phyloP scores from a whole-genome alignment of 64 coral and sea anemone species.

The Pocillopora damicornis region DNA sequence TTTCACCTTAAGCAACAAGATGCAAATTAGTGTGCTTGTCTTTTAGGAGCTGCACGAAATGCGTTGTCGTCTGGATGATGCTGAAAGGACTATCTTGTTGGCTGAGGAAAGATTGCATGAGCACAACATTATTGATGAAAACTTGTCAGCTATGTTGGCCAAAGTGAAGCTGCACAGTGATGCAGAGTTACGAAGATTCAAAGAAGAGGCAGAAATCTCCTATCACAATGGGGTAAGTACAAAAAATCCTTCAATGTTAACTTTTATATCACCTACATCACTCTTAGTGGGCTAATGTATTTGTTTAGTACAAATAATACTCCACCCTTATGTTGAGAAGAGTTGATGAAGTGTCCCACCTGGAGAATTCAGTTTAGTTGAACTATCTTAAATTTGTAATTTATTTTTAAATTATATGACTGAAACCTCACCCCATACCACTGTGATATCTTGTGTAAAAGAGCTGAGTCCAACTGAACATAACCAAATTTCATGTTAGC shows the following conservation, averaged over 20 bases:
- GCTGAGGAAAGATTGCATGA: constrained; percentile 93
- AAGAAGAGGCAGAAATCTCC: constrained; percentile 92
- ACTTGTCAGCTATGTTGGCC: constrained; percentile 89
- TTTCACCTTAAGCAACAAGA: background rate
- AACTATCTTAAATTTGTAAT: too few relatives aligned
- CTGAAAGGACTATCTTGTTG: constrained; percentile 71
- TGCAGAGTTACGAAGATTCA: constrained; percentile 81
- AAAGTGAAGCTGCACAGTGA: constrained; percentile 91
- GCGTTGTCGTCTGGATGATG: constrained; percentile 78
- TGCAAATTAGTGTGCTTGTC: background rate
- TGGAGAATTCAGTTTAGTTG: too few relatives aligned
- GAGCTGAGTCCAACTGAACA: too few relatives aligned
- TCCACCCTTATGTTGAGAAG: too few relatives aligned
- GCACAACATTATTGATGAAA: constrained; percentile 99
- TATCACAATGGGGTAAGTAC: constrained; percentile 84
- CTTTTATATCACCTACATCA: too few relatives aligned
- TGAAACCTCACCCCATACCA: too few relatives aligned
- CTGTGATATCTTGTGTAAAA: too few relatives aligned
- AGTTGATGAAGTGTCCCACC: too few relatives aligned
- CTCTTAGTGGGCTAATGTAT: too few relatives aligned
- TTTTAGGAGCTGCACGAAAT: constrained; percentile 82
- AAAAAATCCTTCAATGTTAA: background rate
- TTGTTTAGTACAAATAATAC: too few relatives aligned
- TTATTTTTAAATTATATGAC: too few relatives aligned
- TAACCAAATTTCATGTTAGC: too few relatives aligned